phyloP scores from a whole-genome alignment of 92 coral and sea anemone genomes.

The Bergia sp. region DNA sequence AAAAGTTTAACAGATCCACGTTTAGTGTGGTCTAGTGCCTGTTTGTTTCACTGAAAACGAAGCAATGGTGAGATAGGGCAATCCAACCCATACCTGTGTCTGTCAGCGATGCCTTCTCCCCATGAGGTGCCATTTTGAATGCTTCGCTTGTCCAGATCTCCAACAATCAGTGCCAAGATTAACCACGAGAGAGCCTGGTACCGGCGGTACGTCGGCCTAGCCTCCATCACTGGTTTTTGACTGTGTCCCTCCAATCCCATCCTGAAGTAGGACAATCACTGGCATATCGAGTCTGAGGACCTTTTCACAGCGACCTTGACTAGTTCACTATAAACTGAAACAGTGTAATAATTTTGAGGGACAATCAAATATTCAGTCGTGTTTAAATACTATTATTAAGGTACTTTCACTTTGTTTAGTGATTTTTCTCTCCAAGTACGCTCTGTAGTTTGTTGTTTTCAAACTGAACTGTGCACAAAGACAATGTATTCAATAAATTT shows the following conservation, averaged over 20 bases:
- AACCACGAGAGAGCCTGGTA: conserved; percentile 72
- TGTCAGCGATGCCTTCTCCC: conserved; percentile 60
- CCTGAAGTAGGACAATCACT: conserved; percentile 77
- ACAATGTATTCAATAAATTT: no score
- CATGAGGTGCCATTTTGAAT: conserved; percentile 67
- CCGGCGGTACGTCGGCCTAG: conserved; percentile 78
- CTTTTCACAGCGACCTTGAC: no score
- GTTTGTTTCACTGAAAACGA: conserved; percentile 50
- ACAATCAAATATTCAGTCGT: no score
- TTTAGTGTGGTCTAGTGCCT: not conserved
- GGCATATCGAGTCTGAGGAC: no score
- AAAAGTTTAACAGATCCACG: conserved; percentile 57
- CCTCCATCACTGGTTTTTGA: conserved; percentile 61
- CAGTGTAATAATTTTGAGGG: no score
- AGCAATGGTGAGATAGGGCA: conserved; percentile 65
- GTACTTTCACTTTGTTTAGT: no score
- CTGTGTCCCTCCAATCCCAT: conserved; percentile 79
- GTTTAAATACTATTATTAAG: no score
- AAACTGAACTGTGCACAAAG: no score
- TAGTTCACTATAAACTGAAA: no score
- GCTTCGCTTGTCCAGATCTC: conserved; percentile 85
- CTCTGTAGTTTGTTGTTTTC: no score
- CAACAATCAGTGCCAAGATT: conserved; percentile 78
- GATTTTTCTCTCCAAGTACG: no score
- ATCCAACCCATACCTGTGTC: conserved; percentile 69